These are phyloP conservation scores for Corythoichthys haematopterus DNA, from an alignment of 2,113 vertebrate species.

Conservation along the genomic window DNA sequence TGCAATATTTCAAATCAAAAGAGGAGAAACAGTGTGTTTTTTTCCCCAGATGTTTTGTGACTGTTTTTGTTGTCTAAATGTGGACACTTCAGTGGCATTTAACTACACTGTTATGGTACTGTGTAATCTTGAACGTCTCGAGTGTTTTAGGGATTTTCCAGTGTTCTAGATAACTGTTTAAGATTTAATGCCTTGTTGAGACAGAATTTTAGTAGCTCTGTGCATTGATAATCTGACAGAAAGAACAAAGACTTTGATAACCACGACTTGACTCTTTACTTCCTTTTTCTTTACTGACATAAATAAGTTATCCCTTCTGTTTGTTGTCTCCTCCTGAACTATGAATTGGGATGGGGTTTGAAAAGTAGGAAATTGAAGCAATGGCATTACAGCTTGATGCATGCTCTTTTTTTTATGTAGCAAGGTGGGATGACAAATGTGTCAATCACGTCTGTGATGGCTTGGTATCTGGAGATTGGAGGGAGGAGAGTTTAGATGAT, in stretches of 20 bases:
- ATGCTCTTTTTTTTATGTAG: constrained; percentile 10
- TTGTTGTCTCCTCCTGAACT: constrained; percentile 18
- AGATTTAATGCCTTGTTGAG: neutral
- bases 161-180: neutral
- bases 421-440: constrained; percentile 6
- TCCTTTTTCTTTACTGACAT: constrained; percentile 4
- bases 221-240: neutral
- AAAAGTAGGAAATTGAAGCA: constrained; percentile 2
- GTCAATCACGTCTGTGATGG: constrained; percentile 2
- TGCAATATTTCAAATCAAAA: neutral
- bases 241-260: neutral
- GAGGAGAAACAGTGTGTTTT: neutral
- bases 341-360: constrained; percentile 1
- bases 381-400: neutral
- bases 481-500: constrained; percentile 33
- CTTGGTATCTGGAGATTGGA: constrained; percentile 22
- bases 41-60: neutral
- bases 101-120: neutral
- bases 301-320: constrained; percentile 17
- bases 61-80: neutral
- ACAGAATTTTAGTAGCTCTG: neutral
- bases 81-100: neutral
- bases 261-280: constrained; percentile 17
- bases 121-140: neutral
- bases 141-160: neutral